Base-by-base conservation (phyloP, 1,140 invertebrate species). In the Hylyphantes graminicola region DNA sequence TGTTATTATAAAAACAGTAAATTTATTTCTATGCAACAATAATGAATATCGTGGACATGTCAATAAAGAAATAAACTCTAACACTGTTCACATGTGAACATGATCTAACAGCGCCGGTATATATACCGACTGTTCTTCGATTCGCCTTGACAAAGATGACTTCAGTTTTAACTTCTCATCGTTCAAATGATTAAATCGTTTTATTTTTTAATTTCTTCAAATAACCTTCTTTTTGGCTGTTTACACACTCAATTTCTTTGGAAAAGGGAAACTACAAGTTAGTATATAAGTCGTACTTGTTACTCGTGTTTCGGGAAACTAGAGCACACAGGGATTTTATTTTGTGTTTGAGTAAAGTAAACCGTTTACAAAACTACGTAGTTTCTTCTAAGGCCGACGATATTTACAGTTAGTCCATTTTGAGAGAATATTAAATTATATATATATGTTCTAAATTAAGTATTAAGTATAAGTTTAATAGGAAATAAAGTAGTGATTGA, bases 11-110 rank as follows among this genome's bases (percentile, higher is more conserved):
- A 82, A 82, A 82, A 82, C 79, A 82, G 79, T 73, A 82, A 82
- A 73, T 82, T 82, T 82, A 82, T 82, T 82, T 54, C 79, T 82
- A 82, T 73, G 70, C 79, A 82, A 82, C 79, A 82, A 74, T 82
- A 73, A 82, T 82, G 77, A 80, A 80, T 80, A 80, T 74, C 57
- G 70, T 82, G 68, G 70, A 82, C 79, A 82, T 73, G 68, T 73
- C 70, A 74, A 73, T 82, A 82, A 82, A 74, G 79, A 82, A 82
- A 82, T 82, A 82, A 82, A 82, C 79, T 82, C 79, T 82, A 82
- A 82, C 79, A 82, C 57, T 82, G 79, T 73, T 82, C 79, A 82
- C 79, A 63, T 21, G 68, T 82, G 68, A 82, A 82, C 79, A 74
- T 73, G 79, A 82, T 63, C 79, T 82, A 82, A 82, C 79, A 82